These are phyloP conservation scores for Thalassophryne amazonica DNA, from an alignment of 2,797 vertebrate genomes.

Conservation along the genomic window DNA sequence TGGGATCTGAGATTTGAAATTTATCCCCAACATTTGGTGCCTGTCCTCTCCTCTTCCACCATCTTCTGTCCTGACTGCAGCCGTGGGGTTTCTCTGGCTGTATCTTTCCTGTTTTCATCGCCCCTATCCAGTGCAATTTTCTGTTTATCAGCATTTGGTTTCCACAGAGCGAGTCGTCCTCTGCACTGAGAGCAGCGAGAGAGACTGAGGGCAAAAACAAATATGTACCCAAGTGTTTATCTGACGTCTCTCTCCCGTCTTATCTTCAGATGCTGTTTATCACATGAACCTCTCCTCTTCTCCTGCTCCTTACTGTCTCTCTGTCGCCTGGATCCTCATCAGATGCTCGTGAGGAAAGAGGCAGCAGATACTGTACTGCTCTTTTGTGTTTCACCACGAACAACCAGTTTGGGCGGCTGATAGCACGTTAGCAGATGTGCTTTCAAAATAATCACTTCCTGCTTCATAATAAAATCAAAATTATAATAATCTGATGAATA, in stretches of 20 bases:
- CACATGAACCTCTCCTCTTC: conserved; percentile 15
- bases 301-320: conserved; percentile 11
- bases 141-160: conserved; percentile 73
- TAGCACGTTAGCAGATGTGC: too few species aligned
- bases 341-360: too few species aligned
- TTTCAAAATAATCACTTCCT: too few species aligned
- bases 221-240: conserved; percentile 41
- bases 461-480: too few species aligned
- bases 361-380: too few species aligned
- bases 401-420: too few species aligned
- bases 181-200: conserved; percentile 23
- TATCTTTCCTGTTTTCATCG: conserved; percentile 68
- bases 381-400: too few species aligned
- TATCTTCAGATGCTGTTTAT: conserved; percentile 41
- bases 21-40: too few species aligned
- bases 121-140: conserved; percentile 58
- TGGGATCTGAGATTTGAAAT: too few species aligned
- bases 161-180: conserved; percentile 61
- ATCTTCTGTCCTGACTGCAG: conserved; percentile 20
- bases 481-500: too few species aligned
- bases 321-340: not conserved
- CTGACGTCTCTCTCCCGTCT: conserved; percentile 17
- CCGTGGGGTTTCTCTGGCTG: conserved; percentile 53
- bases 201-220: conserved; percentile 2
- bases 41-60: not conserved